Base-by-base conservation (phyloP, 1,140 invertebrate species). In the Chionoecetes opilio region DNA sequence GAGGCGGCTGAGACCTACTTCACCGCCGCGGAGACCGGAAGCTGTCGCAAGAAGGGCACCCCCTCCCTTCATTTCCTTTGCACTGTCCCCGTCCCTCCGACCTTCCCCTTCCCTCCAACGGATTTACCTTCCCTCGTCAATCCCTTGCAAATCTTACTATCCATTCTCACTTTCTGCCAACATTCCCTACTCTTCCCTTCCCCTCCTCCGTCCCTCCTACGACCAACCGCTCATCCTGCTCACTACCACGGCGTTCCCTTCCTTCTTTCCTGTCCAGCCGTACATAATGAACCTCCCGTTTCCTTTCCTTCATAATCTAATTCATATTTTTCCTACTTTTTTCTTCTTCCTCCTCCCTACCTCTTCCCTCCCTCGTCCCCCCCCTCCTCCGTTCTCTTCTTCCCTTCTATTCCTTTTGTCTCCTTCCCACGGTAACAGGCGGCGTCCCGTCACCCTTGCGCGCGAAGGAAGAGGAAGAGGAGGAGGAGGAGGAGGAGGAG, bases 341-440 rank as follows among this genome's bases (percentile, higher is more conserved):
- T 75, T 75, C n/a, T 26, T 75, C n/a, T 75, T 75, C 26, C n/a
- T 75, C 26, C 41, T 46, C 14, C 41, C 41, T 46, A 46, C 5
- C 41, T 46, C 41, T 14, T 14, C 8, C 21, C 46, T 53, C 63
- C n/a, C 2, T 21, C 63, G 0, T 75, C 3, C 29, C 38, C 86
- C 86, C 17, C 9, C 0, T 29, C 2, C 41, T 29, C 17, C 86
- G 34, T 32, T 14, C 31, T 37, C 86, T 21, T 34, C 34, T n/a
- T 75, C 63, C 63, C 63, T 75, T 8, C 63, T 26, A n/a, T 75
- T 75, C 63, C 63, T 75, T 75, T 75, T 75, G 63, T 75, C 63
- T 75, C 63, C 63, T 75, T 75, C 63, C 63, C 63, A 75, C 63
- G 63, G 63, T 75, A 75, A 75, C 63, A 75, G 63, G 63, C 63